Evolutionary conservation across 2,113 vertebrate species (phyloP), one percentile per base, ranked within the genome.

Genomic region (Saimiri boliviensis): DNA sequence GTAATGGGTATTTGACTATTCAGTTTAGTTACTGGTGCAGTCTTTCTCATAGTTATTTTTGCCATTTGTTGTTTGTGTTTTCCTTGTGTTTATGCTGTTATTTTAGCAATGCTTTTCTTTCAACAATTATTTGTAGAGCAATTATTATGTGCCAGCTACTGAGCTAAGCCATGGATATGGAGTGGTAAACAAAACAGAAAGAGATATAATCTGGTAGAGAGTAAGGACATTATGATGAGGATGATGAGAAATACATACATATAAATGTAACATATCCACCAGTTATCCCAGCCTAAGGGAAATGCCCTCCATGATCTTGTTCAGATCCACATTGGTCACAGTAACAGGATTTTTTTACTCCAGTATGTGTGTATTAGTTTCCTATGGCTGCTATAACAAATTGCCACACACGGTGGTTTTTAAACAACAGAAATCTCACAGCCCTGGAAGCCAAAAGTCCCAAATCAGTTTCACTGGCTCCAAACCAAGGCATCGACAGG

Each of bases 101-200:
- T 88, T 89, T 95, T 79, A 92, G 25, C 37, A 45, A 30, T 16
- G 27, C 1, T 91, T 90, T 94, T 86, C 25, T 86, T 79, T 58
- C 86, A 89, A 58, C 14, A 45, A 81, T 88, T 70, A 96, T 84
- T 79, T 97, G 84, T 70, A 93, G 23, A 93, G 30, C 49, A 83
- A 35, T 93, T 95, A 74, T 74, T 83, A 47, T 30, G 3, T 87
- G 52, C 45, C 70, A 97, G 80, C 63, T 87, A n/a, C 60, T 81
- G n/a, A 73, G 32, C 27, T 86, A 80, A 95, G 47, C 25, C 49
- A 49, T 49, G 52, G n/a, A 16, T 45, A 52, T 56, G 93, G 17
- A 96, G 30, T 40, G 17, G 21, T 16, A 9, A 93, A 58, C 21
- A 86, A 91, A 89, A 66, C 13, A 40, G 40, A 86, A 54, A 81